phyloP scores from a whole-genome alignment of 2,797 vertebrate genomes.

The Lophotriccus pileatus region DNA sequence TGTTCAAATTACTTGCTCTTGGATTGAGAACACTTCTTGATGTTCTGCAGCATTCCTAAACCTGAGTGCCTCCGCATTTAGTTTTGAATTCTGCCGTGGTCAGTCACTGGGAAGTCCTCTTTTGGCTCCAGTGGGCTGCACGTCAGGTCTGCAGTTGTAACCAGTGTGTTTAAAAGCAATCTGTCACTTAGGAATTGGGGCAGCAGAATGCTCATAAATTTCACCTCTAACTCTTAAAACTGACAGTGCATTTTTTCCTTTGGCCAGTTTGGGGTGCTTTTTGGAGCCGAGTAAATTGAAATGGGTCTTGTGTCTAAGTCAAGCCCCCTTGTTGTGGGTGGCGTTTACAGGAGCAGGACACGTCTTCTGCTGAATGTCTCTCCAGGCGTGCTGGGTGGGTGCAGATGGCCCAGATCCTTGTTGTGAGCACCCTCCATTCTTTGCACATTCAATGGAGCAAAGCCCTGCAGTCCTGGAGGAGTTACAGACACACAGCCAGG shows the following conservation, averaged over 20 bases:
- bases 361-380: neutral
- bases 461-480: slow-evolving; percentile 8
- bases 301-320: slow-evolving; percentile 1
- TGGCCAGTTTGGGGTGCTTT: neutral
- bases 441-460: neutral
- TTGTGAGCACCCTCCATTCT: slow-evolving; percentile 34
- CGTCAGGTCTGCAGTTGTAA: neutral
- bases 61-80: neutral
- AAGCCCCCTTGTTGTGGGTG: neutral
- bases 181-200: neutral
- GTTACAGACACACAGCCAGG: neutral
- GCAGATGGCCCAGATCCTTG: slow-evolving; percentile 32
- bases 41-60: neutral
- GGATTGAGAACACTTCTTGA: neutral
- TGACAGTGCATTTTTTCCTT: neutral
- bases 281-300: slow-evolving; percentile 20
- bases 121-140: neutral
- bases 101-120: neutral
- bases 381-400: neutral
- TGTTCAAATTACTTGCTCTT: neutral
- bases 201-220: neutral
- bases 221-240: neutral
- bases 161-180: neutral
- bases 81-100: neutral
- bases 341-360: neutral